Conservation (phyloP, 1,140 invertebrate genomes). For the Eufriesea mexicana region DNA sequence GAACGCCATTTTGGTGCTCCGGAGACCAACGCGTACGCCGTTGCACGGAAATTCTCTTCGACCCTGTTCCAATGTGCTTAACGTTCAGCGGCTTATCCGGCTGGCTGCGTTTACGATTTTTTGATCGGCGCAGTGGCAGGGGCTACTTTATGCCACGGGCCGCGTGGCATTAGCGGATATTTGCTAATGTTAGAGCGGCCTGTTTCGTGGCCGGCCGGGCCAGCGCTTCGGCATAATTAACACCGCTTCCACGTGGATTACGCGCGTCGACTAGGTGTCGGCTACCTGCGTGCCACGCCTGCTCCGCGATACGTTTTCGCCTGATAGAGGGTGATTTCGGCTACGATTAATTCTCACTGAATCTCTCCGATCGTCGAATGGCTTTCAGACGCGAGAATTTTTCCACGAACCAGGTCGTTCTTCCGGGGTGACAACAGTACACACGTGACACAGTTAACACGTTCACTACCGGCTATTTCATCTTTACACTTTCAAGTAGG, state of each 20-base stretch:
- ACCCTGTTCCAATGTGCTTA: background rate
- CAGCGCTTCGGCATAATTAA: slow-evolving; percentile 20
- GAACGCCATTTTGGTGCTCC: background rate
- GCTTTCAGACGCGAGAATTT: too few relatives aligned
- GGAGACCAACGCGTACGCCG: too few relatives aligned
- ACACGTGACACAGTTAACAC: too few relatives aligned
- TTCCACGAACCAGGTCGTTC: too few relatives aligned
- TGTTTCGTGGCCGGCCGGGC: background rate
- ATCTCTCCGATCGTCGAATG: background rate
- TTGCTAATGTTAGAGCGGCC: slow-evolving; percentile 30
- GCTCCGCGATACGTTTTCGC: background rate
- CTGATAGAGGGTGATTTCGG: background rate
- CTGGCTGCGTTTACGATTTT: slow-evolving; percentile 22
- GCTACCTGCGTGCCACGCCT: background rate
- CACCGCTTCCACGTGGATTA: slow-evolving; percentile 40
- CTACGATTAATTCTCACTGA: background rate
- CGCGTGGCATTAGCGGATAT: slow-evolving; percentile 14
- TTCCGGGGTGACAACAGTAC: too few relatives aligned
- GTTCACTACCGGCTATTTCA: too few relatives aligned
- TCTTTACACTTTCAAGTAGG: too few relatives aligned
- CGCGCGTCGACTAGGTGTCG: background rate
- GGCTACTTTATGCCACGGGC: background rate
- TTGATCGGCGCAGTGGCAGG: background rate
- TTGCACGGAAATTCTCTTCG: slow-evolving; percentile 1
- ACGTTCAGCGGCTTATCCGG: background rate